These are phyloP conservation scores for Microcebus tavaratra DNA, from an alignment of 2,113 vertebrate species.

Conservation along the genomic window DNA sequence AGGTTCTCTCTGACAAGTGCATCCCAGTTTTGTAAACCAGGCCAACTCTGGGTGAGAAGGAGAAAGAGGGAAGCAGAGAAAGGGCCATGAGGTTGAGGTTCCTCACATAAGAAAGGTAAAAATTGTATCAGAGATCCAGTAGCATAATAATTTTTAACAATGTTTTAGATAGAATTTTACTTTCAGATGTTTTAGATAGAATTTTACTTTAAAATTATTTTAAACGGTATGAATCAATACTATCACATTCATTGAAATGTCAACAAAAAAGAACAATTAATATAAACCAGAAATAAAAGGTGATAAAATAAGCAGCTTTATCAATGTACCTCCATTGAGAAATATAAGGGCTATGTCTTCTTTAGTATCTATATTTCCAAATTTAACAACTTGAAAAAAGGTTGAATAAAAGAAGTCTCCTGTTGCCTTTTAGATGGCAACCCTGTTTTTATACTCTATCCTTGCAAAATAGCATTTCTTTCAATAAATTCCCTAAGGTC, in stretches of 20 bases:
- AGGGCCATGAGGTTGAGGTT: neutral
- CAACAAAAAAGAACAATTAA: neutral
- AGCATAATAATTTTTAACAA: neutral
- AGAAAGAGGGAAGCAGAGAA: neutral
- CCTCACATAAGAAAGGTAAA: neutral
- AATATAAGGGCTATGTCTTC: neutral
- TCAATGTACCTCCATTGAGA: neutral
- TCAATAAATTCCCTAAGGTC: neutral
- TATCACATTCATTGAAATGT: neutral
- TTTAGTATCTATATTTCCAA: neutral
- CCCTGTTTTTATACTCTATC: neutral
- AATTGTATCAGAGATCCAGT: neutral
- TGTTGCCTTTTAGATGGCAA: neutral
- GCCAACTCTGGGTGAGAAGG: neutral
- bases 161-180: neutral
- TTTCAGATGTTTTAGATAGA: neutral
- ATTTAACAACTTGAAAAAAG: neutral
- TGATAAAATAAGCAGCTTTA: neutral
- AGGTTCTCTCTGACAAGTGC: neutral
- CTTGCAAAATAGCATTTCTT: neutral
- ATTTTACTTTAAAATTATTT: conserved; percentile 5
- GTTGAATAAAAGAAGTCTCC: neutral
- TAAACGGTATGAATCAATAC: neutral
- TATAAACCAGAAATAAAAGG: neutral
- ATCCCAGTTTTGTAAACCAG: neutral